Conservation (phyloP, 2,113 vertebrate species). For the Actenoides hombroni region DNA sequence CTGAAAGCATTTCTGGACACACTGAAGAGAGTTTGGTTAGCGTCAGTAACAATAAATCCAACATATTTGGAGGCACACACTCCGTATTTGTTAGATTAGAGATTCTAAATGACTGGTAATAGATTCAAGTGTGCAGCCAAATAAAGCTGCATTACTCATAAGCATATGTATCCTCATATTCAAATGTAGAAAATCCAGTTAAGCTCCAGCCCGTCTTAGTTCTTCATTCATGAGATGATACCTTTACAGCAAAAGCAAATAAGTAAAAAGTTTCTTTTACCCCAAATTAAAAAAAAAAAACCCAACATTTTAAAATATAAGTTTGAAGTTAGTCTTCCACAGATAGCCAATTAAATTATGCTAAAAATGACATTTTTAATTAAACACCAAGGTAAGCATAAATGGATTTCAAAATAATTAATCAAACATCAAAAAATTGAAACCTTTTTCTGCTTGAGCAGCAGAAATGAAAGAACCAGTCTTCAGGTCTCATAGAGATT, state of each 20-base stretch:
- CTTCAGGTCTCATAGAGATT: slow-evolving; percentile 89
- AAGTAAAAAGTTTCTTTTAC: slow-evolving; percentile 82
- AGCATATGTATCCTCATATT: slow-evolving; percentile 72
- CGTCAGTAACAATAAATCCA: slow-evolving; percentile 63
- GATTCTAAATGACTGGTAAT: slow-evolving; percentile 64
- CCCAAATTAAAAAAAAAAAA: slow-evolving; percentile 62
- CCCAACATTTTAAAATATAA: slow-evolving; percentile 75
- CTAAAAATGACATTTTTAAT: slow-evolving; percentile 99
- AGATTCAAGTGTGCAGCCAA: slow-evolving; percentile 68
- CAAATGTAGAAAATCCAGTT: slow-evolving; percentile 75
- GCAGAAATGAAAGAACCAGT: slow-evolving; percentile 90
- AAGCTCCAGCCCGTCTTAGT: slow-evolving; percentile 60
- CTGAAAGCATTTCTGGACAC: slow-evolving; percentile 47
- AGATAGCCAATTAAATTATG: slow-evolving; percentile 96
- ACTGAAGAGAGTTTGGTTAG: slow-evolving; percentile 57
- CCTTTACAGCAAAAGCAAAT: slow-evolving; percentile 76
- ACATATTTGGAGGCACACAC: slow-evolving; percentile 53
- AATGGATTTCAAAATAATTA: slow-evolving; percentile 98
- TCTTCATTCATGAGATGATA: slow-evolving; percentile 78
- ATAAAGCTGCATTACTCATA: slow-evolving; percentile 71
- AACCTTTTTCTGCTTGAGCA: slow-evolving; percentile 89
- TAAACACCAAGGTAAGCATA: slow-evolving; percentile 97
- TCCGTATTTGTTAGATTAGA: slow-evolving; percentile 72
- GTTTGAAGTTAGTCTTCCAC: slow-evolving; percentile 85
- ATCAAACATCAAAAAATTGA: slow-evolving; percentile 91